Conservation (phyloP, 1,140 invertebrate species). For the Drosophila equinoxialis region DNA sequence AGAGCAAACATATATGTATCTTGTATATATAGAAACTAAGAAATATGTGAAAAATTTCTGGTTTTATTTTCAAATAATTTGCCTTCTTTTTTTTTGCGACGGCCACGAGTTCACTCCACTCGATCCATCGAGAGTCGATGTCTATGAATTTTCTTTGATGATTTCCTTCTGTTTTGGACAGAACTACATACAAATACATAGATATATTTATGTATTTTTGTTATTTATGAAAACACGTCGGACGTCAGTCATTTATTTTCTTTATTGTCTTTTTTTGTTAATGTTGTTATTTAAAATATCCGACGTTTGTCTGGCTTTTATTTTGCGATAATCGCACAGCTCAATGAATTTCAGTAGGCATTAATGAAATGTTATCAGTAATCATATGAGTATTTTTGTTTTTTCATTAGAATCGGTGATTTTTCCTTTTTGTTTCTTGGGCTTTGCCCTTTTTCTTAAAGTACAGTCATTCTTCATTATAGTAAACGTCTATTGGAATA, state of each 20-base stretch:
- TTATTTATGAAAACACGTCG: slow-evolving; percentile 69
- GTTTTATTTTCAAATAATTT: slow-evolving; percentile 39
- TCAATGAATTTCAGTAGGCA: slow-evolving; percentile 28
- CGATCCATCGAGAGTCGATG: slow-evolving; percentile 31
- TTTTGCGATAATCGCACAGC: slow-evolving; percentile 37
- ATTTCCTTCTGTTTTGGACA: slow-evolving; percentile 36
- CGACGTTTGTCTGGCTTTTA: slow-evolving; percentile 4
- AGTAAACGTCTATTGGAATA: no score
- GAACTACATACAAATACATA: not conserved
- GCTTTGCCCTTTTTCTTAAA: not conserved
- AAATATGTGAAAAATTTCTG: slow-evolving; percentile 47
- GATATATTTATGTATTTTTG: slow-evolving; percentile 8
- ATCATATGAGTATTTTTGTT: not conserved
- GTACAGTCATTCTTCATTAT: not conserved
- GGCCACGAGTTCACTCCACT: slow-evolving; percentile 76
- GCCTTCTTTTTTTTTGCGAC: slow-evolving; percentile 34
- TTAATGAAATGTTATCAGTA: slow-evolving; percentile 7
- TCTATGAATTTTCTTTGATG: slow-evolving; percentile 77
- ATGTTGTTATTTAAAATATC: slow-evolving; percentile 35
- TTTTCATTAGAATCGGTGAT: not conserved
- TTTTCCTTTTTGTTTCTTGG: not conserved
- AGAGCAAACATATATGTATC: slow-evolving; percentile 11
- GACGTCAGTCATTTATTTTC: slow-evolving; percentile 33
- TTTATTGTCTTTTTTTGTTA: slow-evolving; percentile 50
- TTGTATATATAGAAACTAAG: slow-evolving; percentile 28